Percentiles rank a stretch among this genome's conserved stretches.
Evolutionary conservation across 2,113 vertebrate species (phyloP).

Genomic region (Spea bombifrons): DNA sequence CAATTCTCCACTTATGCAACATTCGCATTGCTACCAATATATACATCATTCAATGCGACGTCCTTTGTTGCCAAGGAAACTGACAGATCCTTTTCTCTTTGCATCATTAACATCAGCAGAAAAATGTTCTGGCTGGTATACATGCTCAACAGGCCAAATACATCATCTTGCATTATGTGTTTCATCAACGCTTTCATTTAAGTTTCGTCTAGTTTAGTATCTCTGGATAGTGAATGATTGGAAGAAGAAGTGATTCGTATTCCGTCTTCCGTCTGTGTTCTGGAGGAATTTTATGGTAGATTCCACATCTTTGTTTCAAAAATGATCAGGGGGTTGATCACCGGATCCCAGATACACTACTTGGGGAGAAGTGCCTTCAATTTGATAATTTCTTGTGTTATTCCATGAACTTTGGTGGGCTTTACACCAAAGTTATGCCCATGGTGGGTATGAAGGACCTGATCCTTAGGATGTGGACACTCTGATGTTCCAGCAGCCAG

Average conservation of each 20-base stretch:
- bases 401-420: too few relatives aligned
- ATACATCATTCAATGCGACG: slow-evolving; percentile 45
- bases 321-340: neutral
- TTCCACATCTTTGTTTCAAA: slow-evolving; percentile 13
- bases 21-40: slow-evolving; percentile 31
- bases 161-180: slow-evolving; percentile 37
- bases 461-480: too few relatives aligned
- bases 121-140: slow-evolving; percentile 39
- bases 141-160: slow-evolving; percentile 38
- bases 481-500: too few relatives aligned
- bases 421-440: too few relatives aligned
- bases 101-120: slow-evolving; percentile 42
- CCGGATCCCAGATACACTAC: too few relatives aligned
- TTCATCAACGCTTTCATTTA: slow-evolving; percentile 38
- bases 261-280: slow-evolving; percentile 15
- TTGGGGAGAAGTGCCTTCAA: too few relatives aligned
- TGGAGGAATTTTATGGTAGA: slow-evolving; percentile 14
- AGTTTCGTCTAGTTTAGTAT: slow-evolving; percentile 8
- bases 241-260: neutral
- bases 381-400: too few relatives aligned
- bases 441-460: too few relatives aligned
- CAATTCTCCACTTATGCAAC: slow-evolving; percentile 30
- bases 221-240: slow-evolving; percentile 7
- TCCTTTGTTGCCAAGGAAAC: slow-evolving; percentile 44
- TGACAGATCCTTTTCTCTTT: slow-evolving; percentile 43